These are phyloP conservation scores for Lasioglossum villosulum DNA, from an alignment of 2,888 invertebrate genomes.

Conservation along the genomic window DNA sequence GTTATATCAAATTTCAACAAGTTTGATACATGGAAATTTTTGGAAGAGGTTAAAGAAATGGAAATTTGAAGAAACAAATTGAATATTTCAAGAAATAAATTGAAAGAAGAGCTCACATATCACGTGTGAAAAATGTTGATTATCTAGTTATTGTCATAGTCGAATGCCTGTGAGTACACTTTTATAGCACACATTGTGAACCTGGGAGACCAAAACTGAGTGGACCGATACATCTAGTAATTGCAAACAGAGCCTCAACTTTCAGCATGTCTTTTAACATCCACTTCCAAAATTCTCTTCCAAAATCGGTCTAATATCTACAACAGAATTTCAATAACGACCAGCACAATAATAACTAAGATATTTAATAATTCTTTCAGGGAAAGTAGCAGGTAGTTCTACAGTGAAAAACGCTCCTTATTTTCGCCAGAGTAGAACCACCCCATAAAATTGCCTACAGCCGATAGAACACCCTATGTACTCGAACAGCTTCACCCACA, in stretches of 20 bases:
- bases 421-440: not conserved
- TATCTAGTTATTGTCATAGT: no score
- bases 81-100: no score
- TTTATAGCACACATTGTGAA: not conserved
- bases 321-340: not conserved
- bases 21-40: no score
- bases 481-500: conserved; percentile 4
- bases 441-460: conserved; percentile 9
- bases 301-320: no score
- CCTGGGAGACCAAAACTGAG: not conserved
- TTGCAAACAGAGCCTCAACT: not conserved
- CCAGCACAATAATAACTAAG: not conserved
- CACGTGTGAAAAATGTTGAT: no score
- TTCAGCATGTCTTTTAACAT: not conserved
- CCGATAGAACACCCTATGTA: conserved; percentile 10
- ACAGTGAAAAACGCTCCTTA: not conserved
- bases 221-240: not conserved
- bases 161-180: no score
- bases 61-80: no score
- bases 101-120: no score
- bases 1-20: no score
- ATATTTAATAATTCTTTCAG: not conserved
- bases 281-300: not conserved
- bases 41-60: no score
- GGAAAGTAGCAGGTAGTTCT: not conserved